Base-by-base conservation (phyloP, 2,113 vertebrate species). In the Propithecus coquereli region DNA sequence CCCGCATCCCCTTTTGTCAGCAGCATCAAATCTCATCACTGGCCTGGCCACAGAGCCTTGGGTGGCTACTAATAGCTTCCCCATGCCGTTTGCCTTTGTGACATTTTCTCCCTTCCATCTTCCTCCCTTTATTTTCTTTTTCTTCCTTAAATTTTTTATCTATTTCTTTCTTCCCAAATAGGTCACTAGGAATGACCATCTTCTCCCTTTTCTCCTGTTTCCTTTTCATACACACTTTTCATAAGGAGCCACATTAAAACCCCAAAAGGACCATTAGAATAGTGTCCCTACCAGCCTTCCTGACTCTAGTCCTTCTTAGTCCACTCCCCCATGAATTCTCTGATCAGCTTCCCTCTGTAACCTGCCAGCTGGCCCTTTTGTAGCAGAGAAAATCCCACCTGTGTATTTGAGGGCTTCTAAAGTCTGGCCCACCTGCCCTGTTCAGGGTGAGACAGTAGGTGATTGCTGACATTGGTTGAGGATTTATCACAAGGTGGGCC, bases 91-190 rank as follows among this genome's bases (percentile, higher is more conserved):
- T 90, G 82, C 87, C 61, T 93, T 73, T n/a, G 23, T 91, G 80
- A 93, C 32, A 13, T 95, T 96, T 45, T 94, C 34, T 86, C n/a
- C 88, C 54, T 91, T 74, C 80, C 61, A 17, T 74, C 50, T 86
- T 87, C 23, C 54, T 94, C 43, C 73, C 52, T 27, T 63, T 63
- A 30, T 63, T 63, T 63, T 30, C 25, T 30, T 63, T 63, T 63
- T 63, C 10, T 30, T 63, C 30, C 13, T 63, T 12, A 27, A 63
- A 30, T 30, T 30, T 63, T 63, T 63, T 63, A 63, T 30, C 61
- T 57, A 22, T 57, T 57, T 63, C 27, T 63, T 63, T 63, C 61
- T 63, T 63, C 61, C 61, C 61, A 63, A 25, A 63, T 63, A 25
- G 25, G 27, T 63, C 59, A 63, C 61, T 63, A 11, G 25, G 61